Evolutionary conservation across 1,140 invertebrate species (phyloP).

Genomic region (Parapsyche elsis): DNA sequence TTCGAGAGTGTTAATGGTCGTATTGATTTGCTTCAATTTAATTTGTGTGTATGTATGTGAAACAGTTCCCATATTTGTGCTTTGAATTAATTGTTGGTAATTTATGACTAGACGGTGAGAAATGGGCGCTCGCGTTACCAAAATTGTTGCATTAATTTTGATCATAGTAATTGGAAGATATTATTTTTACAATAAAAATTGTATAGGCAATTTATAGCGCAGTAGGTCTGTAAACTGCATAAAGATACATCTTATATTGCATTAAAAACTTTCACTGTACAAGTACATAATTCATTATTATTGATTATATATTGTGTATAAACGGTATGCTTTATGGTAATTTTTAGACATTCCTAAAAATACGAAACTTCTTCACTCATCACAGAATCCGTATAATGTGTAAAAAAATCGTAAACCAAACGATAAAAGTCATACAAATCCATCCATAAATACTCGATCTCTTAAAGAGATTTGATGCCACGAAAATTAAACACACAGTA

Average conservation of each 20-base stretch:
- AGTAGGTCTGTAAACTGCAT: no score
- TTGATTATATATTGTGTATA: no score
- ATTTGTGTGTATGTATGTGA: neutral
- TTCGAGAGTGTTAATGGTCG: neutral
- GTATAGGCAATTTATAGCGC: no score
- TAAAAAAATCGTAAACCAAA: constrained; percentile 9
- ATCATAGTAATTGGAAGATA: no score
- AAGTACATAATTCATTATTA: no score
- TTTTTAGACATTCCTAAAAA: no score
- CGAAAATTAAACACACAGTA: no score
- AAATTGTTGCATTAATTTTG: neutral
- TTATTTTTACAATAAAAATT: no score
- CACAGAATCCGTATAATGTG: constrained; percentile 6
- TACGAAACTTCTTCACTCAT: neutral
- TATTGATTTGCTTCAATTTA: neutral
- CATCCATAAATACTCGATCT: neutral
- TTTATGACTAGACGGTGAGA: neutral
- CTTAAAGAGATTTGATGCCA: no score
- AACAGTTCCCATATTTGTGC: neutral
- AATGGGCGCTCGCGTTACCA: neutral
- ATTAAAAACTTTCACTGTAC: no score
- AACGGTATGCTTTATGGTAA: no score
- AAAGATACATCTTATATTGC: no score
- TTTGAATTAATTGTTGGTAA: neutral
- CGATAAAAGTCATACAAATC: neutral